phyloP scores from a whole-genome alignment of 2,797 vertebrate species.

The Lepidocolaptes lacrymiger region DNA sequence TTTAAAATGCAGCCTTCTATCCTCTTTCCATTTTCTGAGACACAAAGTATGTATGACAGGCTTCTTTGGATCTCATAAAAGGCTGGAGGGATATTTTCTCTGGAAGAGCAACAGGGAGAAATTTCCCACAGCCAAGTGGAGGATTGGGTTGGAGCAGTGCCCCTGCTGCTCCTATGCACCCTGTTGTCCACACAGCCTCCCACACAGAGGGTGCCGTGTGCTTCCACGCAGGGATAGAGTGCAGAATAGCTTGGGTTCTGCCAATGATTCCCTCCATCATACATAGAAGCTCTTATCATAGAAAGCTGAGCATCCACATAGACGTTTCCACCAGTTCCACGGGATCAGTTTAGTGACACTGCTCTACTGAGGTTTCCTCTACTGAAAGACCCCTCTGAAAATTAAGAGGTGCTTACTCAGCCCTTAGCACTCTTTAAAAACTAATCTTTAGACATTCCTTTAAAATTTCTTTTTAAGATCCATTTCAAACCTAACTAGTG shows the following conservation, averaged over 20 bases:
- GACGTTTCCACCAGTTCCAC: neutral
- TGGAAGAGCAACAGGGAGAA: neutral
- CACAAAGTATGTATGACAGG: neutral
- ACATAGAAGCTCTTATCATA: neutral
- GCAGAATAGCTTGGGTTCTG: neutral
- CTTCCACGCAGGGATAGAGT: fast-evolving
- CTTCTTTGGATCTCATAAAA: neutral
- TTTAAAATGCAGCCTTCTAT: neutral
- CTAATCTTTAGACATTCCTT: neutral
- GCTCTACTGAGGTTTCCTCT: neutral
- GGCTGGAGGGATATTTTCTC: neutral
- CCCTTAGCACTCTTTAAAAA: neutral
- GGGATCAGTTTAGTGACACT: neutral
- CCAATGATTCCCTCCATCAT: neutral
- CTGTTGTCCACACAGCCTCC: neutral
- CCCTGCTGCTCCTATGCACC: neutral
- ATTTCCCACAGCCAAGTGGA: neutral
- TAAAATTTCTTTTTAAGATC: neutral
- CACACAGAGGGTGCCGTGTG: neutral
- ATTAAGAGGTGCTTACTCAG: neutral
- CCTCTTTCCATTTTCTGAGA: neutral
- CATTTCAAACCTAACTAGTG: neutral
- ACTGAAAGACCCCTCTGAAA: neutral
- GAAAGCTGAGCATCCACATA: neutral
- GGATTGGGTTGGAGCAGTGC: neutral